phyloP scores from a whole-genome alignment of 2,888 invertebrate species.

The Trichogramma evanescens region DNA sequence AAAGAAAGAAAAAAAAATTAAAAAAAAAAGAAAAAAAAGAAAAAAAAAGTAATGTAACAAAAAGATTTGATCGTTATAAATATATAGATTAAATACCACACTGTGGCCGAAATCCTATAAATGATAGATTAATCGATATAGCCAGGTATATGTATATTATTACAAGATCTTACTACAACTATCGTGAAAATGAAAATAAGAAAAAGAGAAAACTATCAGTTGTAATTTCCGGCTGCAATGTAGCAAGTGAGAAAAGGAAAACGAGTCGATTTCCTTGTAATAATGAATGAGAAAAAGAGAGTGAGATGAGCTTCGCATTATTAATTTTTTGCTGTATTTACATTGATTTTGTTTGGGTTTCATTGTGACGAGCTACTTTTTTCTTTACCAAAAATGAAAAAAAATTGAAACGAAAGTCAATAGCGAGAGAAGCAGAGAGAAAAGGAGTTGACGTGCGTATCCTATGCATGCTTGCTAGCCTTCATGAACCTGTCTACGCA shows the following conservation, averaged over 20 bases:
- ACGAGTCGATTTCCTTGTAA: too few species aligned
- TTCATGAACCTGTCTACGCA: too few species aligned
- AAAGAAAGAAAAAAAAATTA: neutral
- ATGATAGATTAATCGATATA: constrained; percentile 7
- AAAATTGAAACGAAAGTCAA: too few species aligned
- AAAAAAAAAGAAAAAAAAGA: neutral
- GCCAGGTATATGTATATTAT: neutral
- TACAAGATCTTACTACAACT: neutral
- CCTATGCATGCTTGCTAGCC: too few species aligned
- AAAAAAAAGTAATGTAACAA: neutral
- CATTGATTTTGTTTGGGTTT: too few species aligned
- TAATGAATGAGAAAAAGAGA: too few species aligned
- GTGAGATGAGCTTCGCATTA: too few species aligned
- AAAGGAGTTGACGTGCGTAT: too few species aligned
- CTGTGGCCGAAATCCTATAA: constrained; percentile 7
- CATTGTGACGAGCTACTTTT: too few species aligned
- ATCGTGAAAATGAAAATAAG: neutral
- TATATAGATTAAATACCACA: constrained; percentile 7
- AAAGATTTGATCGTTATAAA: constrained; percentile 12
- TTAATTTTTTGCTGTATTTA: too few species aligned
- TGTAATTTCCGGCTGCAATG: constrained; percentile 6
- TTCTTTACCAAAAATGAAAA: too few species aligned
- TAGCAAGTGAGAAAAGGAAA: neutral
- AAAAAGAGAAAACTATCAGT: neutral
- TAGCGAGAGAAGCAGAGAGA: too few species aligned